phyloP scores from a whole-genome alignment of 2,797 vertebrate species.

The Macroramphosus scolopax region DNA sequence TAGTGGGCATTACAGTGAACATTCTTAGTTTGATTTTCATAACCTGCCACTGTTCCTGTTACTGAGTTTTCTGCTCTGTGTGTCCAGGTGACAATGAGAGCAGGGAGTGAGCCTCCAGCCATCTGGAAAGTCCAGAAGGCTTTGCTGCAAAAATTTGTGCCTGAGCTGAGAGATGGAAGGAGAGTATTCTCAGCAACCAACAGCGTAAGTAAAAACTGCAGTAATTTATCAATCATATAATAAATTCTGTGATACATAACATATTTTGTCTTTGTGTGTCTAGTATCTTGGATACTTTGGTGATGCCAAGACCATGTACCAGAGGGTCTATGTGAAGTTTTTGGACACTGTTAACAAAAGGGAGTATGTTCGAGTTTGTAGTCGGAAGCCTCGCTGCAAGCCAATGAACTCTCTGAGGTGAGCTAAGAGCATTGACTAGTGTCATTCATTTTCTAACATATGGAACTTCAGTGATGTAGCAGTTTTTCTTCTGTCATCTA shows the following conservation, averaged over 20 bases:
- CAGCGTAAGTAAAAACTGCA: conserved; percentile 84
- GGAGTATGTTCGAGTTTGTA: conserved; percentile 96
- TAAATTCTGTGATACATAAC: too few species aligned
- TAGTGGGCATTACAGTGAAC: too few species aligned
- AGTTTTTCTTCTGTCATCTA: conserved; percentile 27
- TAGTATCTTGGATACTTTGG: conserved; percentile 99
- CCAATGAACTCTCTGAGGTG: conserved; percentile 90
- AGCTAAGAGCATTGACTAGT: neutral
- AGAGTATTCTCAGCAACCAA: conserved; percentile 98
- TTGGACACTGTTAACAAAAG: conserved; percentile 98
- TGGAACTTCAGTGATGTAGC: neutral
- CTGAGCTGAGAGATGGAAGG: conserved; percentile 91
- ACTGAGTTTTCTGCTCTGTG: conserved; percentile 19
- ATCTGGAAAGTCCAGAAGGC: conserved; percentile 99
- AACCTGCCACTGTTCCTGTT: neutral
- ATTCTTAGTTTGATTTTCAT: too few species aligned
- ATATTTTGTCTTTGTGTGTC: conserved; percentile 11
- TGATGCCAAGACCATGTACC: conserved; percentile 95
- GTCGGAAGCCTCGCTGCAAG: conserved; percentile 91
- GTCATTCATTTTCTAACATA: neutral
- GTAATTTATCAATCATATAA: neutral
- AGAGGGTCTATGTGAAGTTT: conserved; percentile 95
- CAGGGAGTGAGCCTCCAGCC: conserved; percentile 92
- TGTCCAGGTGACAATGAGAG: conserved; percentile 85
- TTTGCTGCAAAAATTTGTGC: conserved; percentile 97